These are phyloP conservation scores for Drosophila rhopaloa DNA, from an alignment of 1,140 invertebrate species.

Conservation along the genomic window DNA sequence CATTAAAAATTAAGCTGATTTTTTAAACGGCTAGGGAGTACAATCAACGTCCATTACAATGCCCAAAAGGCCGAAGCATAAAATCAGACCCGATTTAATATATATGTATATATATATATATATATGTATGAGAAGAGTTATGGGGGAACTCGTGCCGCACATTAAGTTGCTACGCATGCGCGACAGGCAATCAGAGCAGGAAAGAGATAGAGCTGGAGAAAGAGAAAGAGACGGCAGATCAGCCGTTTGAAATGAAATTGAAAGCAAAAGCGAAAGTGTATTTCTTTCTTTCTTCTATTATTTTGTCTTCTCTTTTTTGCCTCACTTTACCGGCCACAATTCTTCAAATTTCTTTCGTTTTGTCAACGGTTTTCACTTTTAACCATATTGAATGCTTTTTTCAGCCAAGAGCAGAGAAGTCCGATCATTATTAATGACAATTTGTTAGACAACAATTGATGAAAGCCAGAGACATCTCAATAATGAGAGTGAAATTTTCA, in stretches of 20 bases:
- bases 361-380: conserved; percentile 72
- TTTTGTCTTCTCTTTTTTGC: conserved; percentile 18
- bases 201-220: conserved; percentile 16
- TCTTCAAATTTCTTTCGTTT: conserved; percentile 72
- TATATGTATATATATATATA: background rate
- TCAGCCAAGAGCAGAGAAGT: conserved; percentile 9
- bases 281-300: conserved; percentile 47
- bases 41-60: conserved; percentile 35
- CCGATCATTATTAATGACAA: conserved; percentile 47
- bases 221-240: conserved; percentile 28
- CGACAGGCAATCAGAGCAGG: conserved; percentile 26
- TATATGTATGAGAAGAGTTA: background rate
- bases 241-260: conserved; percentile 75
- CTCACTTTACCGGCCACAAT: conserved; percentile 44
- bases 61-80: conserved; percentile 1
- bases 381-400: conserved; percentile 27
- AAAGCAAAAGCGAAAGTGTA: conserved; percentile 81
- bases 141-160: conserved; percentile 48
- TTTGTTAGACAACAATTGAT: conserved; percentile 51
- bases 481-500: conserved; percentile 65
- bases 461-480: conserved; percentile 42
- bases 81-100: background rate
- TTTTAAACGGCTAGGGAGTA: conserved; percentile 4
- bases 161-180: conserved; percentile 62
- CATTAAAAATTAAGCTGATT: background rate